phyloP scores from a whole-genome alignment of 2,797 vertebrate genomes.

The Pangasius sanitwongsei region DNA sequence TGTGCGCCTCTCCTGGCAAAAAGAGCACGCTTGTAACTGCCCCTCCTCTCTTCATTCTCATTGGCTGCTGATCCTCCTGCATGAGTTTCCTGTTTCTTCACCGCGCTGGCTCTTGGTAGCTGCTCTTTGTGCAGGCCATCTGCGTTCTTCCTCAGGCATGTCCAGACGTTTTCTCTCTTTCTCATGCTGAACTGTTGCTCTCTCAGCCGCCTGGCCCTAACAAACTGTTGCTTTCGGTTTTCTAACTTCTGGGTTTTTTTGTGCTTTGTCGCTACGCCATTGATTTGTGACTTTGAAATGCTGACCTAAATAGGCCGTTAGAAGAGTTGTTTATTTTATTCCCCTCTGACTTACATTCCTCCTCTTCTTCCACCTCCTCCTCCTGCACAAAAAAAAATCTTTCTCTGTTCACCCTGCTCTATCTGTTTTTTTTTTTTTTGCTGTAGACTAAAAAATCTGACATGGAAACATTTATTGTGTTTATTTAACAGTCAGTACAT shows the following conservation, averaged over 20 bases:
- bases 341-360: slow-evolving; percentile 2
- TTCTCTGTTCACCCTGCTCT: slow-evolving; percentile 12
- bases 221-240: slow-evolving; percentile 9
- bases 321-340: slow-evolving; percentile 29
- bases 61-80: slow-evolving; percentile 64
- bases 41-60: slow-evolving; percentile 57
- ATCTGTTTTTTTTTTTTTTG: not conserved
- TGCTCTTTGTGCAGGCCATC: slow-evolving; percentile 58
- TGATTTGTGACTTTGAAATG: slow-evolving; percentile 25
- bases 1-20: slow-evolving; percentile 59
- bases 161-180: slow-evolving; percentile 39
- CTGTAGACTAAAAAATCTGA: not conserved
- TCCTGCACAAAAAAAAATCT: slow-evolving; percentile 14
- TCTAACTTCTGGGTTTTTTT: not conserved
- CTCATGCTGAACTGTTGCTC: slow-evolving; percentile 15
- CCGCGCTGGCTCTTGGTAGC: slow-evolving; percentile 67
- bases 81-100: slow-evolving; percentile 73
- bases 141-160: slow-evolving; percentile 49
- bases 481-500: not conserved
- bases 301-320: slow-evolving; percentile 32
- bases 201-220: not conserved
- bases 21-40: slow-evolving; percentile 14
- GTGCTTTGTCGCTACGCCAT: not conserved
- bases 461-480: not conserved
- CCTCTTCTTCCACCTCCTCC: not conserved